phyloP scores from a whole-genome alignment of 1,140 invertebrate species.

The Saccostrea glomerata region DNA sequence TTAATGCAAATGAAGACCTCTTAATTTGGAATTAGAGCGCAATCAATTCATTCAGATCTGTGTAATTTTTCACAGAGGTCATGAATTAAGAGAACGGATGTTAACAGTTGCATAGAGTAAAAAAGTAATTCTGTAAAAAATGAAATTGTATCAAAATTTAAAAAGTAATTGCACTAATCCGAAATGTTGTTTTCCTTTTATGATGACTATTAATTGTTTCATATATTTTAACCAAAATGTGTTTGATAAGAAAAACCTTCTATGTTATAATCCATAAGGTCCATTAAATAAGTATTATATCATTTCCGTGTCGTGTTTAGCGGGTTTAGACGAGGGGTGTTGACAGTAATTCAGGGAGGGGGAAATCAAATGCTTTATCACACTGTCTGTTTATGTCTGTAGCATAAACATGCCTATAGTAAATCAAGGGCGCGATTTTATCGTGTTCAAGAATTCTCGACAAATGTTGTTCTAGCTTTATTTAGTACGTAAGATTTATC shows the following conservation, averaged over 20 bases:
- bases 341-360: not conserved
- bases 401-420: constrained; percentile 6
- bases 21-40: not conserved
- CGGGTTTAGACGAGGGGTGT: not conserved
- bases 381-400: not conserved
- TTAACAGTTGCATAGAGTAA: too few species aligned
- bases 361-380: not conserved
- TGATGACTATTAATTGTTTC: not conserved
- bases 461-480: not conserved
- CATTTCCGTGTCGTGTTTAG: not conserved
- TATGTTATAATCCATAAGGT: not conserved
- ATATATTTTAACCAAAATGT: not conserved
- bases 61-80: too few species aligned
- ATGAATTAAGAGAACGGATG: too few species aligned
- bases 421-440: constrained; percentile 1
- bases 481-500: not conserved
- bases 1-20: not conserved
- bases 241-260: not conserved
- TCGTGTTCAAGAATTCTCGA: not conserved
- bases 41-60: too few species aligned
- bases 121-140: too few species aligned
- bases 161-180: too few species aligned
- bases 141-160: too few species aligned
- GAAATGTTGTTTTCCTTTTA: too few species aligned
- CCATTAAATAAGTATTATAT: not conserved